phyloP scores from a whole-genome alignment of 1,140 invertebrate species.

The Semibalanus balanoides region DNA sequence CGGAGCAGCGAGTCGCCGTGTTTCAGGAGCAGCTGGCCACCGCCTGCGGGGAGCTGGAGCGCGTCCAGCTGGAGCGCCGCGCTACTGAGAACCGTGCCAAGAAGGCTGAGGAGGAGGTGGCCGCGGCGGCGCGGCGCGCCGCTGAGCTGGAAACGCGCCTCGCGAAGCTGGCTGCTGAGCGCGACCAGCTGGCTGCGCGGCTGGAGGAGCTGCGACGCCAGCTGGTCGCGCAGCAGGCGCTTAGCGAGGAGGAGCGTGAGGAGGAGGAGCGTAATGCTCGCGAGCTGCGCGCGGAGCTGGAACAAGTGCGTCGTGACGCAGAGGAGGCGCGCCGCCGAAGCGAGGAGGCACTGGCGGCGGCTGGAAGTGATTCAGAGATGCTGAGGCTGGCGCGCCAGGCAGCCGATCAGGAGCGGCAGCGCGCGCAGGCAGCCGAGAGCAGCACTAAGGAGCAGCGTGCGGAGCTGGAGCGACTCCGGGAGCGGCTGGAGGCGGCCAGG shows the following conservation, averaged over 20 bases:
- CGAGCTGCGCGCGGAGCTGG: neutral
- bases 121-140: no score
- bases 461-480: no score
- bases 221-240: neutral
- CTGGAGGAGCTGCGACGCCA: conserved; percentile 38
- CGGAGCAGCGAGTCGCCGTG: neutral
- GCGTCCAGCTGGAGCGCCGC: neutral
- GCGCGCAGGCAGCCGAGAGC: neutral
- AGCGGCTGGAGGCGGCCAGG: neutral
- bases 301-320: neutral
- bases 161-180: conserved; percentile 43
- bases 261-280: neutral
- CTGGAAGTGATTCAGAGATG: neutral
- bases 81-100: neutral
- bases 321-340: neutral
- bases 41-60: neutral
- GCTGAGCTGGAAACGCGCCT: neutral
- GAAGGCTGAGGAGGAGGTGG: conserved; percentile 20
- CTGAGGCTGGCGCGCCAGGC: neutral
- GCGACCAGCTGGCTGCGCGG: conserved; percentile 73
- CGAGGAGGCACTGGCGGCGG: neutral
- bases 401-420: neutral
- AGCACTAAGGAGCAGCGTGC: no score
- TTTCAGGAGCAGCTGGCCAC: conserved; percentile 15
- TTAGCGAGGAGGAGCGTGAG: neutral